phyloP scores from a whole-genome alignment of 2,113 vertebrate species.

The Psittacula cyanocephala region DNA sequence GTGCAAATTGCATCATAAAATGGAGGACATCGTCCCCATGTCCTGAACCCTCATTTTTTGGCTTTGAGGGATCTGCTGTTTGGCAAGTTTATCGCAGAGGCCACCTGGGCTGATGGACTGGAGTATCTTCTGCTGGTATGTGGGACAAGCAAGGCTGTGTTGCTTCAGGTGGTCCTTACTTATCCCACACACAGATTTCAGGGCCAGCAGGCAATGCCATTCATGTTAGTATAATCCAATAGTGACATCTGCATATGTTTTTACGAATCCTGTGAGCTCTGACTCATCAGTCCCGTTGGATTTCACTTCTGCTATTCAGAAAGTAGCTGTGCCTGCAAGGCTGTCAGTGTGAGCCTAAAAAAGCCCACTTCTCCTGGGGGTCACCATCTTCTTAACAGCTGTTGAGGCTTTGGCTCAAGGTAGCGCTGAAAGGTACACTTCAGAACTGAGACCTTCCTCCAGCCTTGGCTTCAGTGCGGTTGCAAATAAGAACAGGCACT shows the following conservation, averaged over 20 bases:
- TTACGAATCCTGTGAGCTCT: not conserved
- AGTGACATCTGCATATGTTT: not conserved
- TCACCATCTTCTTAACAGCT: not conserved
- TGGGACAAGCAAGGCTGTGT: not conserved
- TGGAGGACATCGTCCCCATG: not conserved
- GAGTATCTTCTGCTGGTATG: not conserved
- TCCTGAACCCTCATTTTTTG: not conserved
- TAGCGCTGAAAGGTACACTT: not conserved
- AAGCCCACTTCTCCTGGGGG: not conserved
- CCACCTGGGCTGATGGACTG: not conserved
- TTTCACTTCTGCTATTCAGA: not conserved
- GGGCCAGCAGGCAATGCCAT: not conserved
- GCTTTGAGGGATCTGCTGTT: not conserved
- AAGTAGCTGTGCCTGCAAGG: not conserved
- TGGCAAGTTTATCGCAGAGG: not conserved
- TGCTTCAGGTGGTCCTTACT: not conserved
- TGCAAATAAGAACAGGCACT: not conserved
- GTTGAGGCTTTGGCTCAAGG: not conserved
- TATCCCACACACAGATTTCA: not conserved
- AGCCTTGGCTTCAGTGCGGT: not conserved
- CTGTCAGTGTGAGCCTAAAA: not conserved
- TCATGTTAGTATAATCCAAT: not conserved
- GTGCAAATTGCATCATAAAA: accelerated
- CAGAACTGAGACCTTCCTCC: not conserved
- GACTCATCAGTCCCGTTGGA: not conserved